Evolutionary conservation across 2,113 vertebrate genomes (phyloP), one percentile per base, ranked within the genome.

Genomic region (Microcebus tavaratra): DNA sequence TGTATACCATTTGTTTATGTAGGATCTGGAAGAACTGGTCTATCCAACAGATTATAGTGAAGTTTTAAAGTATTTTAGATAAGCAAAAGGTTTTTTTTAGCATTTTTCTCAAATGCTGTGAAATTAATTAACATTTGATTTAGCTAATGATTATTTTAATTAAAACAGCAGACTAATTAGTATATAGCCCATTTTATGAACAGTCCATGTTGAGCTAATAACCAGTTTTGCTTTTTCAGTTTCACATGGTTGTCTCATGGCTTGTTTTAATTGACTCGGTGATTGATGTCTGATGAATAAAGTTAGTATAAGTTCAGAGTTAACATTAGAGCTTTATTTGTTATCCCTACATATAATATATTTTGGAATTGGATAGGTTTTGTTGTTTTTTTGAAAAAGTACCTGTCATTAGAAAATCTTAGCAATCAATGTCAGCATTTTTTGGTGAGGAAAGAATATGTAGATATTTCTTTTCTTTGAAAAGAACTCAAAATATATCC

Each of bases 61-160:
- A 95, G 57, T 95, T 86, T 94, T 88, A 87, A 94, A 85, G 31
- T 88, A 50, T 68, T 92, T 92, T 90, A 96, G 61, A 57, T 63
- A 89, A 95, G 88, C 10, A 84, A 73, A 88, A 61, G 21, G 8
- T 29, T 50, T 94, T 81, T 36, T 93, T 53, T 93, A 80, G n/a
- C 8, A 14, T 70, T 79, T 50, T 57, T 91, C 39, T 97, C 59
- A 61, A 75, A 70, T 76, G 90, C 42, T 70, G 10, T 75, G 39
- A 96, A 96, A 87, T 96, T 65, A 82, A n/a, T 76, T 96, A 95
- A 93, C 29, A 8, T 82, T 86, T 93, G 39, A 87, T 80, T 94
- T 75, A 94, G n/a, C 39, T 65, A 90, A 84, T 93, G 48, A 79
- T 93, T 95, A n/a, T 90, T 90, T 86, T 94, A 80, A 67, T 94